Percentiles rank a stretch among this genome's conserved stretches.
These are phyloP conservation scores for Aplocera efformata DNA, from an alignment of 2,888 invertebrate genomes.

Conservation along the genomic window DNA sequence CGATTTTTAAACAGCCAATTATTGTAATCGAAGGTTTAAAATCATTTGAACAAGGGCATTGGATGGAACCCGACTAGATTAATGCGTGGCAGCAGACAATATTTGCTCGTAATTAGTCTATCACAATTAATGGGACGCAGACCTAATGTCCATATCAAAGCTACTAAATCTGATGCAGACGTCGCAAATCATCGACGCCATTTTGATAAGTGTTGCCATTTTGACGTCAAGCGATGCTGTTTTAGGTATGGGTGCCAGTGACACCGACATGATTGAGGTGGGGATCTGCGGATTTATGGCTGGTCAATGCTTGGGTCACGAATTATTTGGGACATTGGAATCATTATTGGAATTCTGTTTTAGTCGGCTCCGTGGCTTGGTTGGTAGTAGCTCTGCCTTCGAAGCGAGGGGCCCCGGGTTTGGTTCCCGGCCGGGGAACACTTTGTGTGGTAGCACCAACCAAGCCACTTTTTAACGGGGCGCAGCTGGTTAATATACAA, in stretches of 20 bases:
- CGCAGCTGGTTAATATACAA: no score
- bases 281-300: slow-evolving; percentile 20
- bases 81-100: slow-evolving; percentile 1
- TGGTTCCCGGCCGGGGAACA: no score
- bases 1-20: no score
- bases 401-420: no score
- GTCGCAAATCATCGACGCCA: slow-evolving; percentile 40
- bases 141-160: slow-evolving; percentile 38
- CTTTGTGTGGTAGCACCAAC: no score
- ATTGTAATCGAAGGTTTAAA: no score
- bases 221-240: slow-evolving; percentile 24
- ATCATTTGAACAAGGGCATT: no score
- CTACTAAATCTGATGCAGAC: slow-evolving; percentile 35
- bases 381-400: no score
- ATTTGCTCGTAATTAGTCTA: slow-evolving; percentile 7
- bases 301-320: not conserved
- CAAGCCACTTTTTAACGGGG: no score
- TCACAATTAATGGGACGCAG: slow-evolving; percentile 10
- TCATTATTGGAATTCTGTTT: not conserved
- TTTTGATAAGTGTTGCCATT: slow-evolving; percentile 41
- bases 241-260: slow-evolving; percentile 17
- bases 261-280: slow-evolving; percentile 23
- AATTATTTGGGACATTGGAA: slow-evolving; percentile 1
- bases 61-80: no score
- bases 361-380: no score